Conservation (phyloP, 2,888 invertebrate genomes). For the Drosophila mulleri region DNA sequence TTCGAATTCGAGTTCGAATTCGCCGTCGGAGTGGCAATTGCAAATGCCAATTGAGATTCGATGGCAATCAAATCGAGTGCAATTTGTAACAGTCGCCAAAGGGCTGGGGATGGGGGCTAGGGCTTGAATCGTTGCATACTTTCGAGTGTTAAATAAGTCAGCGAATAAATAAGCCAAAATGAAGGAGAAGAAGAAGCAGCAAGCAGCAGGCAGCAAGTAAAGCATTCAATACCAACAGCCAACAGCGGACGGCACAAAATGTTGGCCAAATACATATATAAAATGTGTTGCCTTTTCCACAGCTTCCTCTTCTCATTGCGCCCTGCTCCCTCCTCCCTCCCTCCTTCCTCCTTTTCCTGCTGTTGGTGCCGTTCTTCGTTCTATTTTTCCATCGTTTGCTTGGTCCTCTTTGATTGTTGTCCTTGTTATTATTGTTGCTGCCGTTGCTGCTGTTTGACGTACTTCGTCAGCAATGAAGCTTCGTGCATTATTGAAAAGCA, state of each 20-base stretch:
- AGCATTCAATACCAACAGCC: conserved; percentile 10
- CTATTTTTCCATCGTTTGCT: neutral
- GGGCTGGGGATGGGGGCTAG: neutral
- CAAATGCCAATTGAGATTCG: conserved; percentile 35
- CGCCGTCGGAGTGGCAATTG: conserved; percentile 13
- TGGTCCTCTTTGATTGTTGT: conserved; percentile 15
- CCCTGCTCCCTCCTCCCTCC: neutral
- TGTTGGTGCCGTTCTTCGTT: neutral
- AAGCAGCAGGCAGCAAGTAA: neutral
- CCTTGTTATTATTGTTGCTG: conserved; percentile 30
- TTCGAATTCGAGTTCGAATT: neutral
- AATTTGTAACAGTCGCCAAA: conserved; percentile 48
- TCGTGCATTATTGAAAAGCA: conserved; percentile 70
- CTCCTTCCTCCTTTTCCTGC: too few relatives aligned
- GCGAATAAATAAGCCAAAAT: conserved; percentile 58
- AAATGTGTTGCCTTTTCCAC: conserved; percentile 26
- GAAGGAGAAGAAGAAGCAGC: neutral
- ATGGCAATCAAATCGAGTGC: conserved; percentile 74
- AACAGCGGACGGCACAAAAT: conserved; percentile 22
- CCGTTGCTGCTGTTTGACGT: conserved; percentile 29
- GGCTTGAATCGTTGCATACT: conserved; percentile 56
- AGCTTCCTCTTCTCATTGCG: neutral
- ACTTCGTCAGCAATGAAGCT: conserved; percentile 52
- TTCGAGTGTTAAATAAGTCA: conserved; percentile 68
- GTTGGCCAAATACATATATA: conserved; percentile 27